Base-by-base conservation (phyloP, 2,888 invertebrate species). In the Spodoptera exigua region DNA sequence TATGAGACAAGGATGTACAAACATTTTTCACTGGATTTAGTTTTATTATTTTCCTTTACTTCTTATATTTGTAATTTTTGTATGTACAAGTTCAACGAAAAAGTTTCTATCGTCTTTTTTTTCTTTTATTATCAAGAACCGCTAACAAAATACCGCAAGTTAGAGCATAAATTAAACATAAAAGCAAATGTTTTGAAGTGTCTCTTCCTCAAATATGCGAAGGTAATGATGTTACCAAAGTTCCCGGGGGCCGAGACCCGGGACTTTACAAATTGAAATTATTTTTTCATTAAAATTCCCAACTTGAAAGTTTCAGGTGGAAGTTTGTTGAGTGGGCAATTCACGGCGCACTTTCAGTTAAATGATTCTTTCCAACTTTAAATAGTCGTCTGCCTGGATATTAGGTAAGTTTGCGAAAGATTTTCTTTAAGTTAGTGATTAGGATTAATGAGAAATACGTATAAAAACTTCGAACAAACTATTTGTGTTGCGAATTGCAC, bases 251-350 rank as follows among this genome's bases (percentile, higher is more conserved):
- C 63, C 65, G 70, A 68, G 70, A 74, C 74, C 71, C 78, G 70
- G 76, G 86, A 88, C 85, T 86, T 85, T 76, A 76, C 85, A 89
- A 93, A 93, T 91, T 92, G 92, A 92, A 93, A 93, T 93, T 91
- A 93, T 92, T 93, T 93, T 93, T 93, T 93, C 93, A 93, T 93
- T 93, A 92, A 88, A 92, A 90, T 89, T 85, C 83, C 83, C 74
- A 85, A 87, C 79, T 86, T 80, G 64, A 63, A 79, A 83, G 81
- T 83, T 85, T 86, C 91, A 91, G 92, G 91, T 90, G 81, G 62
- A 89, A 92, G 76, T 92, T 92, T 83, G 76, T 78, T 85, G 86
- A 89, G 88, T 82, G 82, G 81, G 85, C 86, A 85, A 87, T 91
- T 90, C 86, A 85, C 79, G 74, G 80, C 67, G 80, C 80, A 84